phyloP scores from a whole-genome alignment of 2,888 invertebrate genomes.

The Agriopis aurantiaria region DNA sequence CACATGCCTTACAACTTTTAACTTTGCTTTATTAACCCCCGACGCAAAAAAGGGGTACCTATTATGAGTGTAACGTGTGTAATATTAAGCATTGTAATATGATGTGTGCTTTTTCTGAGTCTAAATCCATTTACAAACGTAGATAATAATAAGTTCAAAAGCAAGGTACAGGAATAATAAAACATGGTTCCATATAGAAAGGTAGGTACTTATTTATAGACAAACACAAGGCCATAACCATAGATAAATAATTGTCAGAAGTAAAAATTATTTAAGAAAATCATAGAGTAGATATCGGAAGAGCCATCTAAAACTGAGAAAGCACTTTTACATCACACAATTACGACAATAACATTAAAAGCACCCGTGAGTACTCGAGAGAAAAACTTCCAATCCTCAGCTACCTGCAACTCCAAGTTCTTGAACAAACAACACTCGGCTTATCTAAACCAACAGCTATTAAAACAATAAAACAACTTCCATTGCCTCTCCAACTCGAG shows the following conservation, averaged over 20 bases:
- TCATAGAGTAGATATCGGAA: background rate
- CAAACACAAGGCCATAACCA: too few relatives aligned
- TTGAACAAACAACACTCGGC: slow-evolving; percentile 34
- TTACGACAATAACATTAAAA: slow-evolving; percentile 21
- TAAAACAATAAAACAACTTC: slow-evolving; percentile 48
- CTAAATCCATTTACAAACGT: too few relatives aligned
- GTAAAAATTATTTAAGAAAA: too few relatives aligned
- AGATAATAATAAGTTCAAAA: too few relatives aligned
- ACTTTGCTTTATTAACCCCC: background rate
- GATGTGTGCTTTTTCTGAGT: too few relatives aligned
- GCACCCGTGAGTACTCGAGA: slow-evolving; percentile 10
- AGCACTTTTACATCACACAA: slow-evolving; percentile 5
- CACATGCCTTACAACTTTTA: background rate
- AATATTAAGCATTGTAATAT: too few relatives aligned
- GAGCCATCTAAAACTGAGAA: background rate
- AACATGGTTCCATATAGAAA: too few relatives aligned
- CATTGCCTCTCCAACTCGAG: slow-evolving; percentile 41
- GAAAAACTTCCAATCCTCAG: slow-evolving; percentile 25
- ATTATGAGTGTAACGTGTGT: too few relatives aligned
- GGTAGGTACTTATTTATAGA: too few relatives aligned
- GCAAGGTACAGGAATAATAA: too few relatives aligned
- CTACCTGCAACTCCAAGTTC: slow-evolving; percentile 24
- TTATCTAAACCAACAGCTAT: slow-evolving; percentile 43
- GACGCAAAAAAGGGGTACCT: too few relatives aligned
- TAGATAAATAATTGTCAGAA: too few relatives aligned